Base-by-base conservation (phyloP, 1,140 invertebrate species). In the Saccostrea cuccullata region DNA sequence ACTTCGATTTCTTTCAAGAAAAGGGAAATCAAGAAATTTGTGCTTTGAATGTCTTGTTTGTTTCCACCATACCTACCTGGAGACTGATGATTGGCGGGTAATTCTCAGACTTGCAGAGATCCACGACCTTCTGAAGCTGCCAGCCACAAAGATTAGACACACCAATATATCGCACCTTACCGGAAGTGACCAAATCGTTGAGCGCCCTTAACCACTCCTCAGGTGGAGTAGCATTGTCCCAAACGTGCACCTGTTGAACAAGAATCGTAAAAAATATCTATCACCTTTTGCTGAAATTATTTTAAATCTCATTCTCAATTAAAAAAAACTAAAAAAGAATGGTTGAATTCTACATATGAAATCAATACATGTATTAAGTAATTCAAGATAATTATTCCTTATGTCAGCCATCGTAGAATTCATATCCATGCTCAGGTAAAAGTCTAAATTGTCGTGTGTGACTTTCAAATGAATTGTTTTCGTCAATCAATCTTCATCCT, bases 121-220 rank as follows among this genome's bases (percentile, higher is more conserved):
- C 87, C 23, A 91, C 90, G 6, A 92, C 87, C 84, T 94, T 92
- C 87, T 94, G 93, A 58, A 94, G 60, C 89, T 93, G 92, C 92
- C 93, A 94, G 17, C 93, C 93, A 55, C 77, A 85, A 15, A 94
- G 84, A 82, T 94, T 93, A 64, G 92, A 92, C 30, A 87, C 89
- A 12, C 93, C 93, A 17, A 93, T 77, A 84, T 94, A 94, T 2
- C 92, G 89, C 4, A 94, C 89, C 88, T 93, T 94, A 13, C 92
- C 93, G 73, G 86, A 64, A 20, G 90, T 87, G 2, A 94, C 91
- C 13, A 94, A 87, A 84, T 94, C 93, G 83, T 92, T 88, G 13
- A 94, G 67, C 4, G 93, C 88, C 15, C 89, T 40, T 15, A 93
- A 64, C 17, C 92, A 93, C 88, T 93, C 93, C 64, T 93, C 91